Percentiles rank a stretch among this genome's conserved stretches.
Conservation (phyloP, 2,888 invertebrate species). For the Pecten maximus region DNA sequence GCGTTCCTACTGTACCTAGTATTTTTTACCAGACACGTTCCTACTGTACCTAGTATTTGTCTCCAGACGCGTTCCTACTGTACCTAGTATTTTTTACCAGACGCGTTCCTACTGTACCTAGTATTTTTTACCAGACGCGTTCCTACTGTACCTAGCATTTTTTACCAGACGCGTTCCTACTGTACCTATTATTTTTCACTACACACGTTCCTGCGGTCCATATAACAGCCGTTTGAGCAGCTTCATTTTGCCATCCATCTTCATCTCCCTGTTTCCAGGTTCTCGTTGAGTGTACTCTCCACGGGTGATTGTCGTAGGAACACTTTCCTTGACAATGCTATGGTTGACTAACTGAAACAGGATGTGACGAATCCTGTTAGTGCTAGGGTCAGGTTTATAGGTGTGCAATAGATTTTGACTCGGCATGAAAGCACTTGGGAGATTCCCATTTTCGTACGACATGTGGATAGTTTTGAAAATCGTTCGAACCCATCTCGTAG, state of each 20-base stretch:
- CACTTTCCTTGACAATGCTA: not conserved
- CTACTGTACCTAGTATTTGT: no score
- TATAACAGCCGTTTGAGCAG: not conserved
- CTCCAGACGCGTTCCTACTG: no score
- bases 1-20: no score
- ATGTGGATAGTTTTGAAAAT: not conserved
- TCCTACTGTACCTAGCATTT: no score
- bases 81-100: no score
- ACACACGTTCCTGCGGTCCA: conserved; percentile 4
- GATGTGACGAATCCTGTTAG: not conserved
- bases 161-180: no score
- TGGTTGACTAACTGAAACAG: not conserved
- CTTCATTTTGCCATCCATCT: not conserved
- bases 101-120: no score
- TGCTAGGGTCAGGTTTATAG: not conserved
- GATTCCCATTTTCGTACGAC: not conserved
- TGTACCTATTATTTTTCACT: no score
- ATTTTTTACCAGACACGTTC: no score
- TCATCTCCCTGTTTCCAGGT: not conserved
- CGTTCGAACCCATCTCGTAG: not conserved
- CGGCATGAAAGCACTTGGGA: not conserved
- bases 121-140: no score
- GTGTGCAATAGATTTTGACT: conserved; percentile 11
- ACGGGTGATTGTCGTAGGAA: not conserved
- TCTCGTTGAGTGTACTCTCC: not conserved